Evolutionary conservation across 2,797 vertebrate genomes (phyloP).

Genomic region (Rhinogobio ventralis): DNA sequence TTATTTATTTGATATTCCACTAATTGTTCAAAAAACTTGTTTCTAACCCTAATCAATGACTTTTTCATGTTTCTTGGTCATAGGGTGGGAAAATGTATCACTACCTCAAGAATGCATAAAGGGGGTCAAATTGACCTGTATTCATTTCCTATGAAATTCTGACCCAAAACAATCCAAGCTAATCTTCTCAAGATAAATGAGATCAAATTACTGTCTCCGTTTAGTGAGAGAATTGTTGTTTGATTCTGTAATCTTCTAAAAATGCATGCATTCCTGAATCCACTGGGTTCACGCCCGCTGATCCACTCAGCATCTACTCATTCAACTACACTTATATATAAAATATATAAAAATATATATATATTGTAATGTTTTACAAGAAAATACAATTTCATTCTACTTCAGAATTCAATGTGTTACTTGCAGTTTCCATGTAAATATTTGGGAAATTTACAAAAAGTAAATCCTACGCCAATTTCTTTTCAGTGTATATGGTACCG

Average conservation of each 20-base stretch:
- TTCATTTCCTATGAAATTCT: too few species aligned
- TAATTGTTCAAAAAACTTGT: background rate
- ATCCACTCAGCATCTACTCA: background rate
- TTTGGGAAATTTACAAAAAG: background rate
- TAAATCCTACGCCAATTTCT: background rate
- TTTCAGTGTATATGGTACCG: background rate
- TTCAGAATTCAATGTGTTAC: background rate
- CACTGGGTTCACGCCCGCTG: background rate
- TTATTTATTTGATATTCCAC: background rate
- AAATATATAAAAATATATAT: background rate
- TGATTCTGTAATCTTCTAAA: conserved; percentile 13
- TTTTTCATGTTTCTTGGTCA: background rate
- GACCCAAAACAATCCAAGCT: background rate
- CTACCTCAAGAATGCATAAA: too few species aligned
- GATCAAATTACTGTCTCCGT: background rate
- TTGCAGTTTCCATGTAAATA: background rate
- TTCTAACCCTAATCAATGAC: background rate
- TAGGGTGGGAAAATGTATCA: too few species aligned
- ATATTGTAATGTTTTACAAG: background rate
- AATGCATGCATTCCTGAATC: conserved; percentile 7
- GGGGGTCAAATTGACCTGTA: too few species aligned
- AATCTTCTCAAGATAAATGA: conserved; percentile 1
- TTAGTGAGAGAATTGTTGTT: background rate
- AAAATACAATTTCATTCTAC: background rate
- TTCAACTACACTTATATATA: background rate